Evolutionary conservation across 2,797 vertebrate genomes (phyloP).

Genomic region (Bradypus variegatus): DNA sequence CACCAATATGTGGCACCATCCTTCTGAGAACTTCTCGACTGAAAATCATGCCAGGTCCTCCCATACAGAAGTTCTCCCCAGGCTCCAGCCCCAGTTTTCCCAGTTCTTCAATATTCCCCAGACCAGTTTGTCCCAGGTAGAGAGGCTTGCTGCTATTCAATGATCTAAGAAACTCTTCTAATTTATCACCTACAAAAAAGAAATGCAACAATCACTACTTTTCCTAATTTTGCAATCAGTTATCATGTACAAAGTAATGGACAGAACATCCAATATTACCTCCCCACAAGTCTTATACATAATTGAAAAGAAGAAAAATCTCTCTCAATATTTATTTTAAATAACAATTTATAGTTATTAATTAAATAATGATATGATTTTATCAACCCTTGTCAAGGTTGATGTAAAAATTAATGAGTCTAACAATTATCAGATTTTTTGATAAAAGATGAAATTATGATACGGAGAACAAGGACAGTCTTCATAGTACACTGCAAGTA

Average conservation of each 20-base stretch:
- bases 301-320: background rate
- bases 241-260: background rate
- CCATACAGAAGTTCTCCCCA: constrained; percentile 99
- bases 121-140: constrained; percentile 94
- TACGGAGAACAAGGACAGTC: background rate
- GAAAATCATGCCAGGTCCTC: constrained; percentile 97
- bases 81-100: constrained; percentile 96
- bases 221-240: background rate
- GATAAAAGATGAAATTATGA: background rate
- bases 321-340: background rate
- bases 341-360: background rate
- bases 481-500: background rate
- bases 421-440: background rate
- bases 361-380: background rate
- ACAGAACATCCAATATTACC: background rate
- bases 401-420: background rate
- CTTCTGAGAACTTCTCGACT: constrained; percentile 92
- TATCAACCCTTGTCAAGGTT: background rate
- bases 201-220: constrained; percentile 29
- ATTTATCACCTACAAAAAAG: constrained; percentile 77
- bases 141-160: constrained; percentile 96
- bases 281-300: background rate
- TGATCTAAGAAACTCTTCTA: constrained; percentile 93
- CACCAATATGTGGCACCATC: constrained; percentile 94
- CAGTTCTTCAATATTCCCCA: constrained; percentile 93